These are phyloP conservation scores for Limanda limanda DNA, from an alignment of 2,113 vertebrate species.

Conservation along the genomic window DNA sequence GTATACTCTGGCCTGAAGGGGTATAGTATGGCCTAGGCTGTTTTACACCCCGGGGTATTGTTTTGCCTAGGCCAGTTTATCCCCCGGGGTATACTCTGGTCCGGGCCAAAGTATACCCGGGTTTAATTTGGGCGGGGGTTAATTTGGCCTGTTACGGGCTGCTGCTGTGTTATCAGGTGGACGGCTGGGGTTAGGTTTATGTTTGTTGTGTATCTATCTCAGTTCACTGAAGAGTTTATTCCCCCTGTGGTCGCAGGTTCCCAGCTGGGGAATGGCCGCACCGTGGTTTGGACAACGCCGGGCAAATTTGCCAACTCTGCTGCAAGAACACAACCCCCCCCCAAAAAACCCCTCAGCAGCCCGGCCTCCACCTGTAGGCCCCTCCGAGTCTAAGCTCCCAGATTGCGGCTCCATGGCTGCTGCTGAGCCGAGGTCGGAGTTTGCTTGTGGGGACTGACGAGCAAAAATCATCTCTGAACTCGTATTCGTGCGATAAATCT, in stretches of 20 bases:
- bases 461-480: constrained; percentile 31
- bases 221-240: constrained; percentile 16
- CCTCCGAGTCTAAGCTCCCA: constrained; percentile 10
- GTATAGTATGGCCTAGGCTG: too few species aligned
- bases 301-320: constrained; percentile 20
- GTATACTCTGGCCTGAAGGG: too few species aligned
- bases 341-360: constrained; percentile 17
- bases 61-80: too few species aligned
- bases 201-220: background rate
- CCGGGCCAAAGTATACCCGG: too few species aligned
- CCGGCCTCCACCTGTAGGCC: constrained; percentile 46
- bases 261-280: constrained; percentile 16
- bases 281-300: background rate
- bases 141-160: too few species aligned
- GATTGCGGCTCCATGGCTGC: constrained; percentile 41
- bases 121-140: too few species aligned
- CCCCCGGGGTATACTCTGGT: too few species aligned
- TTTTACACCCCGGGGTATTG: too few species aligned
- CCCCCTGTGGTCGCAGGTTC: background rate
- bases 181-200: constrained; percentile 3
- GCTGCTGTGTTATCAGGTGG: constrained; percentile 34
- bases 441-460: constrained; percentile 26
- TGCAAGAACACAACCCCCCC: constrained; percentile 10
- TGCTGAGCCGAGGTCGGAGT: constrained; percentile 25
- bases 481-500: background rate